A percentile compares a stretch with the other conserved stretches of the same genome.
These are phyloP conservation scores for Nothoprocta pentlandii DNA, from an alignment of 2,113 vertebrate species.

Conservation along the genomic window DNA sequence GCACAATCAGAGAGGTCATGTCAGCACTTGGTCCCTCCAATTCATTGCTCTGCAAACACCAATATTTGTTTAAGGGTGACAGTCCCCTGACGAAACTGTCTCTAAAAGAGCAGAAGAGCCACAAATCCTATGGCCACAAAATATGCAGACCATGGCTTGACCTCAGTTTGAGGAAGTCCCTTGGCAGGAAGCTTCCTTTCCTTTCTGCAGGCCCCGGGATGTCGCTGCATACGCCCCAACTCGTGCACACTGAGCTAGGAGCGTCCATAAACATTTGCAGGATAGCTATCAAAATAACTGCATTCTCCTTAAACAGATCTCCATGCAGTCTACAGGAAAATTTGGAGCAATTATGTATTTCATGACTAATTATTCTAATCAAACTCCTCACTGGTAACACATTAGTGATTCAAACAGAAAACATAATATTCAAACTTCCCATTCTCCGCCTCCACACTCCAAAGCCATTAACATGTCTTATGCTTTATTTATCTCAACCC, in stretches of 20 bases:
- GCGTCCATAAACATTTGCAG: neutral
- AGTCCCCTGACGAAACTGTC: neutral
- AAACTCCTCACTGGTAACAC: conserved; percentile 50
- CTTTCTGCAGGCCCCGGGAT: neutral
- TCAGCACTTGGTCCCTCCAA: neutral
- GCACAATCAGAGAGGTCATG: neutral
- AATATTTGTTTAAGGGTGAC: neutral
- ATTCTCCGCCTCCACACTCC: conserved; percentile 48
- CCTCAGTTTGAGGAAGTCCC: neutral
- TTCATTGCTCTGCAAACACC: neutral
- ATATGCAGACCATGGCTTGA: neutral
- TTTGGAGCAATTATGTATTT: conserved; percentile 54
- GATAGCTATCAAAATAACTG: conserved; percentile 50
- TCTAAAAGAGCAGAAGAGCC: neutral
- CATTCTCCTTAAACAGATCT: conserved; percentile 41
- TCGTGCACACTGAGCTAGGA: neutral
- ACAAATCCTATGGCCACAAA: rapidly evolving
- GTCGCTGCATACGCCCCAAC: neutral
- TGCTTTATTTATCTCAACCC: conserved; percentile 28
- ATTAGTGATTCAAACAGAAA: conserved; percentile 64
- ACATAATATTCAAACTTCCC: conserved; percentile 60
- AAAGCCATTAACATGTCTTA: conserved; percentile 6
- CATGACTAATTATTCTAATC: conserved; percentile 70
- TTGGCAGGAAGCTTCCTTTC: neutral
- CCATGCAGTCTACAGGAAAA: conserved; percentile 26